Evolutionary conservation across 2,888 invertebrate species (phyloP).

Genomic region (Ariolimax columbianus): DNA sequence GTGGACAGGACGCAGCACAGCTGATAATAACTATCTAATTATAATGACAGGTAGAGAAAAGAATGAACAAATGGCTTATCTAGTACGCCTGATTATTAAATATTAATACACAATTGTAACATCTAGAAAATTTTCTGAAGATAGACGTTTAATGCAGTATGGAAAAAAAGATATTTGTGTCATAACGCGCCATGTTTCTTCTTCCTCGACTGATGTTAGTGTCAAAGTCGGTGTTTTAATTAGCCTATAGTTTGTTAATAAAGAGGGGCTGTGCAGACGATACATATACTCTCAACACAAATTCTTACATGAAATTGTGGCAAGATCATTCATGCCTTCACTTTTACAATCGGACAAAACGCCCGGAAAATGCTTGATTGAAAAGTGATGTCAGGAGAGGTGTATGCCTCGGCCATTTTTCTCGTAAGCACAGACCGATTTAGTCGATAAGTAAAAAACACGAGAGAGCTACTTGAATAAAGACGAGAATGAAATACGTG

Average conservation of each 20-base stretch:
- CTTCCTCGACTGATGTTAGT: background rate
- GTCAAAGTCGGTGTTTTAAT: background rate
- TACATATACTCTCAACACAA: background rate
- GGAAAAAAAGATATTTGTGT: no score
- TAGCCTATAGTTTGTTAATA: background rate
- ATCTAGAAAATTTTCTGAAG: no score
- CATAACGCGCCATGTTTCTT: background rate
- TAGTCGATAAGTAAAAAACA: constrained; percentile 13
- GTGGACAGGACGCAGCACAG: no score
- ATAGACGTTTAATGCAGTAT: no score
- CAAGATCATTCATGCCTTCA: background rate
- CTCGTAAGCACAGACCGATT: background rate
- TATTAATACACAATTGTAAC: no score
- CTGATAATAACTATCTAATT: no score
- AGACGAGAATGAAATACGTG: background rate
- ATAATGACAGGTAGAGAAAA: no score
- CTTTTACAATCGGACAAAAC: background rate
- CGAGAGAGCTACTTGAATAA: background rate
- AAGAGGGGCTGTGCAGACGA: background rate
- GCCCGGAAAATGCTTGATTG: constrained; percentile 15
- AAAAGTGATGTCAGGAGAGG: background rate
- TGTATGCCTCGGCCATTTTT: background rate
- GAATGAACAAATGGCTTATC: no score
- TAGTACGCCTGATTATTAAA: no score
- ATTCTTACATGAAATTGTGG: background rate